Conservation (phyloP, 2,888 invertebrate species). For the Nowickia ferox region DNA sequence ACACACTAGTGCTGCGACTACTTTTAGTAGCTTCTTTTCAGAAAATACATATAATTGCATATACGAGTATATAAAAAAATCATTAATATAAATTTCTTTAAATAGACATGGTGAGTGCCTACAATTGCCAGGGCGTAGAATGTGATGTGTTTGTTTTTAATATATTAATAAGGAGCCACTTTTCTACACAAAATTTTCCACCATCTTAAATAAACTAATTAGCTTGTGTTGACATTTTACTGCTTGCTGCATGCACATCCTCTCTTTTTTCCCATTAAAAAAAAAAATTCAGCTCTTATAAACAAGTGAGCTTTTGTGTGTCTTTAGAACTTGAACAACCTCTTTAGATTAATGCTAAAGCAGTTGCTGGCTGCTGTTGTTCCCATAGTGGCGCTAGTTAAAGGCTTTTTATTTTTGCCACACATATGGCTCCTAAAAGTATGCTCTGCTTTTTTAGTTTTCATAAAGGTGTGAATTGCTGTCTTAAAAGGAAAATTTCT, state of each 20-base stretch:
- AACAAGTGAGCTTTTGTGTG: conserved; percentile 61
- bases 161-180: conserved; percentile 65
- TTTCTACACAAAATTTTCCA: conserved; percentile 72
- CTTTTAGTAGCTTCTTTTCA: conserved; percentile 62
- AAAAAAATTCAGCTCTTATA: conserved; percentile 40
- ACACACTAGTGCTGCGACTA: conserved; percentile 47
- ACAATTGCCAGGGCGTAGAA: neutral
- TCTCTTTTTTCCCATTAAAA: conserved; percentile 8
- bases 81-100: conserved; percentile 62
- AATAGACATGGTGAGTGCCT: conserved; percentile 18
- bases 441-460: conserved; percentile 33
- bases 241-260: conserved; percentile 21
- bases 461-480: conserved; percentile 49
- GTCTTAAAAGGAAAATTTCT: conserved; percentile 72
- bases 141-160: conserved; percentile 54
- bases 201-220: conserved; percentile 77
- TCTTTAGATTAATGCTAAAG: conserved; percentile 55
- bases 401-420: neutral
- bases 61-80: conserved; percentile 1
- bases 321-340: conserved; percentile 61
- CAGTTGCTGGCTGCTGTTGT: conserved; percentile 6
- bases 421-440: conserved; percentile 13
- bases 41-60: conserved; percentile 12
- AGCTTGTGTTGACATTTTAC: conserved; percentile 72
- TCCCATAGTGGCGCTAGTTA: conserved; percentile 2